Evolutionary conservation across 2,797 vertebrate species (phyloP).

Genomic region (Acanthurus tractus): DNA sequence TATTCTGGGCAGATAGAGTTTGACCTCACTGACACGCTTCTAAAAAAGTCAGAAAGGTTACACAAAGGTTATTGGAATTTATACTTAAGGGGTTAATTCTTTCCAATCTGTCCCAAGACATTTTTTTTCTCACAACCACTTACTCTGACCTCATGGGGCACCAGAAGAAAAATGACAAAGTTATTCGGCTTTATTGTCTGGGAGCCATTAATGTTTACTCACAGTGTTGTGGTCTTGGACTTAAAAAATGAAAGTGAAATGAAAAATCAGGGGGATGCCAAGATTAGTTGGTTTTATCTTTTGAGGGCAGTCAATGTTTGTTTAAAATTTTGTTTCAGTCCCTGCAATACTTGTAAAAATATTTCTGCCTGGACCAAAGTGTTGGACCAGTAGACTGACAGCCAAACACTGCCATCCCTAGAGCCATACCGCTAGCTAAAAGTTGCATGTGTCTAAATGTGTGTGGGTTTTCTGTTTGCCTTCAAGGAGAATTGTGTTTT

Average conservation of each 20-base stretch:
- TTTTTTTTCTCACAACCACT: too few relatives aligned
- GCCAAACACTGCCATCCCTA: too few relatives aligned
- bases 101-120: not conserved
- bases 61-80: not conserved
- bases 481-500: slow-evolving; percentile 9
- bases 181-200: slow-evolving; percentile 1
- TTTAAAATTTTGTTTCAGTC: not conserved
- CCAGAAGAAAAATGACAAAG: slow-evolving; percentile 1
- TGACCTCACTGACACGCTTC: not conserved
- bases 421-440: not conserved
- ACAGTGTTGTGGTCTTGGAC: too few relatives aligned
- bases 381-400: not conserved
- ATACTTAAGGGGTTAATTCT: not conserved
- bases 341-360: not conserved
- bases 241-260: too few relatives aligned
- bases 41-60: not conserved
- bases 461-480: not conserved
- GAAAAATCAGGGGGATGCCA: too few relatives aligned
- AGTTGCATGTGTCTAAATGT: not conserved
- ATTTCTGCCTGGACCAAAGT: not conserved
- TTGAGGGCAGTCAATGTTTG: not conserved
- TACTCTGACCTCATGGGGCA: too few relatives aligned
- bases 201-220: too few relatives aligned
- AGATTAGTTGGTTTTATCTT: not conserved
- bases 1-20: not conserved